Evolutionary conservation across 2,113 vertebrate genomes (phyloP).

Genomic region (Centropus unirufus): DNA sequence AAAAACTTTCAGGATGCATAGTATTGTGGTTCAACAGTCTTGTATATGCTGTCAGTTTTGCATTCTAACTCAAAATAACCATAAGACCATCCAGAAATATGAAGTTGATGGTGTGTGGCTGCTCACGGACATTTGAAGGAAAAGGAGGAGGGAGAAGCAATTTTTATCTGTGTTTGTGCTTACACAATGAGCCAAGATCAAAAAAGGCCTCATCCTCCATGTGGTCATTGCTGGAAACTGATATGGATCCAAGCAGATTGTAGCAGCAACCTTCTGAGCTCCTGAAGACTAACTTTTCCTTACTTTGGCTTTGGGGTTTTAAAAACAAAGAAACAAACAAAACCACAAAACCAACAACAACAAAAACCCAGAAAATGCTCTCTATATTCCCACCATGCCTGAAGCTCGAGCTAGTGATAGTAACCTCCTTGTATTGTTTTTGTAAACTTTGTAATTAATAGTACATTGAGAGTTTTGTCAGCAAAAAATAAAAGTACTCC

Average conservation of each 20-base stretch:
- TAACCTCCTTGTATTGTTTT: not conserved
- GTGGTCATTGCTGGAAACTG: not conserved
- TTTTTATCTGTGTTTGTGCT: not conserved
- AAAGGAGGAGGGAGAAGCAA: not conserved
- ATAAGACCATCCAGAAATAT: not conserved
- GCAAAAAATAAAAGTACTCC: not conserved
- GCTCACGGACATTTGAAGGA: not conserved
- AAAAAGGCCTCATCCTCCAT: not conserved
- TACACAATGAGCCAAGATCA: not conserved
- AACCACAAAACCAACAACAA: too few relatives aligned
- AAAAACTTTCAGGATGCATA: not conserved
- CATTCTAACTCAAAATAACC: not conserved
- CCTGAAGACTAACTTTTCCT: not conserved
- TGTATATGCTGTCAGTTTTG: not conserved
- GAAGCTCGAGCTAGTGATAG: not conserved
- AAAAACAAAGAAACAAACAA: not conserved
- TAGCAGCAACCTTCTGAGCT: not conserved
- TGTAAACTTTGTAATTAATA: not conserved
- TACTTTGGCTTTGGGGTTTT: not conserved
- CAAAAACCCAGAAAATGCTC: too few relatives aligned
- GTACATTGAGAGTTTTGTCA: not conserved
- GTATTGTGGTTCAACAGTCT: not conserved
- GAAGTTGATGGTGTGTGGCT: not conserved
- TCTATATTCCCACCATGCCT: not conserved
- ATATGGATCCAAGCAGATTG: not conserved